Conservation (phyloP, 2,797 vertebrate genomes). For the Pogoniulus pusillus region DNA sequence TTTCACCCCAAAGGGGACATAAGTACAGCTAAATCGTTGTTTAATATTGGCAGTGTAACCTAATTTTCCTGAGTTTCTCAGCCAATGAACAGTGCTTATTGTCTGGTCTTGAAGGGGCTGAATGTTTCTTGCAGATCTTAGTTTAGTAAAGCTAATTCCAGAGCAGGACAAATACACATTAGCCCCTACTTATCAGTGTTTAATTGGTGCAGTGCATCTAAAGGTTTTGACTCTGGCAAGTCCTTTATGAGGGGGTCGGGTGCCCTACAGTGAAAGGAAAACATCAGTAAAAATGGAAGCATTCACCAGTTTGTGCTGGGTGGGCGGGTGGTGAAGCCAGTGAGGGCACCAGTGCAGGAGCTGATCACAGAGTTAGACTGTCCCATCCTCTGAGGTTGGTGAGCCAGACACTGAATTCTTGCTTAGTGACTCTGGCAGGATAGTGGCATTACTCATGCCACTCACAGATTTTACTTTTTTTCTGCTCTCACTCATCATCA, state of each 20-base stretch:
- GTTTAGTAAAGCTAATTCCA: not conserved
- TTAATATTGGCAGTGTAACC: not conserved
- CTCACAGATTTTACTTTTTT: not conserved
- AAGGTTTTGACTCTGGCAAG: not conserved
- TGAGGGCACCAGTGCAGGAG: accelerated
- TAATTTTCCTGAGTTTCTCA: not conserved
- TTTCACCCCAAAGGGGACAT: not conserved
- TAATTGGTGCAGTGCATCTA: not conserved
- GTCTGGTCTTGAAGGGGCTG: not conserved
- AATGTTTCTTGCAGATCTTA: not conserved
- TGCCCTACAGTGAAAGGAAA: not conserved
- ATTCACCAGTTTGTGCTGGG: accelerated
- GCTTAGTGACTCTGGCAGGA: accelerated
- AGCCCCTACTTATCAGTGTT: not conserved
- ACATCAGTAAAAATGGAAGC: not conserved
- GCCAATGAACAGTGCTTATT: not conserved
- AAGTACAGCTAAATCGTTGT: not conserved
- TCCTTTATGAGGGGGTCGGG: not conserved
- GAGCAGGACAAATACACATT: not conserved
- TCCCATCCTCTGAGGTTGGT: accelerated
- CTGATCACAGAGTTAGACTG: accelerated
- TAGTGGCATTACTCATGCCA: accelerated
- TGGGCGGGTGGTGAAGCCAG: not conserved
- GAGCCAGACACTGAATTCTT: accelerated
- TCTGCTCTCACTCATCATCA: not conserved